These are phyloP conservation scores for Gymnopithys bicolor DNA, from an alignment of 2,797 vertebrate genomes.

Conservation along the genomic window DNA sequence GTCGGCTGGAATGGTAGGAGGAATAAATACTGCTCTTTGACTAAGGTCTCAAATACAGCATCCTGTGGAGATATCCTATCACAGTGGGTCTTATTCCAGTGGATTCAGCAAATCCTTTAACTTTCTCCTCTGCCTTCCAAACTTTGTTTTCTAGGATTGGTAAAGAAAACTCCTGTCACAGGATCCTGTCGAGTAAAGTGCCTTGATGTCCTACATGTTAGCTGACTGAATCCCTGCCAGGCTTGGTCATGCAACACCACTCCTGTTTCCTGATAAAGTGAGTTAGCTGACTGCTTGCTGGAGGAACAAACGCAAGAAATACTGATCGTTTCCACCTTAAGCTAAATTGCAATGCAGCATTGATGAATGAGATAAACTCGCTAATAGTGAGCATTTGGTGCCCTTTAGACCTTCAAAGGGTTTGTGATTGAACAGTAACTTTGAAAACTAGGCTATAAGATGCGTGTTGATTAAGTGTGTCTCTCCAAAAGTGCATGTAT, in stretches of 20 bases:
- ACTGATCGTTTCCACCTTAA: neutral
- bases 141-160: conserved; percentile 8
- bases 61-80: fast-evolving
- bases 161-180: neutral
- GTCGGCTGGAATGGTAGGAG: neutral
- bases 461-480: neutral
- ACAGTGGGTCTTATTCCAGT: neutral
- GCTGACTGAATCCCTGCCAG: neutral
- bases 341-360: neutral
- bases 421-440: neutral
- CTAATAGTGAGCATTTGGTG: neutral
- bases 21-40: neutral
- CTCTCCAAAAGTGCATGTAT: neutral
- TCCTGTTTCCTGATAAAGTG: neutral
- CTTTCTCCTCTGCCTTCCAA: neutral
- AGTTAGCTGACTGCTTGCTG: neutral
- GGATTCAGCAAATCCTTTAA: neutral
- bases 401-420: neutral
- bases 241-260: neutral
- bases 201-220: neutral
- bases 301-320: neutral
- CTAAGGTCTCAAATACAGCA: neutral
- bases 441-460: neutral
- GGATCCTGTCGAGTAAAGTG: neutral
- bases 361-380: neutral